These are phyloP conservation scores for Lepidochrysops patricia DNA, from an alignment of 2,888 invertebrate species.

Conservation along the genomic window DNA sequence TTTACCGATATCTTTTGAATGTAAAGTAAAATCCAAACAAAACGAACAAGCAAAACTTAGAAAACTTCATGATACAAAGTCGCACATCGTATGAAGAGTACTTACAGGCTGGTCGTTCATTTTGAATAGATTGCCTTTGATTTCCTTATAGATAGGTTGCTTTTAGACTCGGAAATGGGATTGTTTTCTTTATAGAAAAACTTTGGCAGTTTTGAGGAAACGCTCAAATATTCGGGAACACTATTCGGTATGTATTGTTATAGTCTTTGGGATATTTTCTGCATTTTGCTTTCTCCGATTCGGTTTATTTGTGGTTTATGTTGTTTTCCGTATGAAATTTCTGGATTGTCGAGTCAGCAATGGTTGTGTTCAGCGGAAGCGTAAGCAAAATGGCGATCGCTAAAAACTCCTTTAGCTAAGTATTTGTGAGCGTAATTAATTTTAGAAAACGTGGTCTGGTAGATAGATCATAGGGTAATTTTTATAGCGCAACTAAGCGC, in stretches of 20 bases:
- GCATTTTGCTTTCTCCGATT: neutral
- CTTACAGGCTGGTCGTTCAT: neutral
- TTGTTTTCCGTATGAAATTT: neutral
- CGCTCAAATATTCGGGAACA: neutral
- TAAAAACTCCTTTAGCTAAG: too few species aligned
- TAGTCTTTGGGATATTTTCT: neutral
- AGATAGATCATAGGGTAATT: too few species aligned
- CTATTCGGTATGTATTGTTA: neutral
- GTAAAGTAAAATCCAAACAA: neutral
- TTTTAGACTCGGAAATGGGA: slow-evolving; percentile 6
- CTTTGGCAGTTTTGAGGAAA: slow-evolving; percentile 1
- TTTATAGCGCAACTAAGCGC: too few species aligned
- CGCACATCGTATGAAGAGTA: neutral
- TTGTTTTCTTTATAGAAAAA: slow-evolving; percentile 6
- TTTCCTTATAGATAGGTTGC: slow-evolving; percentile 12
- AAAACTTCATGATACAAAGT: neutral
- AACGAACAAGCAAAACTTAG: neutral
- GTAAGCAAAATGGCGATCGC: too few species aligned
- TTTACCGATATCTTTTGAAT: too few species aligned
- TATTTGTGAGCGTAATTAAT: too few species aligned
- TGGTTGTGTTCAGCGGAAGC: too few species aligned
- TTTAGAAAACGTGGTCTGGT: too few species aligned
- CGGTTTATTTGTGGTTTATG: neutral
- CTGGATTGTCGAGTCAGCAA: too few species aligned
- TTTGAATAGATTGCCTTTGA: slow-evolving; percentile 11